Evolutionary conservation across 2,113 vertebrate species (phyloP).

Genomic region (Carassius gibelio): DNA sequence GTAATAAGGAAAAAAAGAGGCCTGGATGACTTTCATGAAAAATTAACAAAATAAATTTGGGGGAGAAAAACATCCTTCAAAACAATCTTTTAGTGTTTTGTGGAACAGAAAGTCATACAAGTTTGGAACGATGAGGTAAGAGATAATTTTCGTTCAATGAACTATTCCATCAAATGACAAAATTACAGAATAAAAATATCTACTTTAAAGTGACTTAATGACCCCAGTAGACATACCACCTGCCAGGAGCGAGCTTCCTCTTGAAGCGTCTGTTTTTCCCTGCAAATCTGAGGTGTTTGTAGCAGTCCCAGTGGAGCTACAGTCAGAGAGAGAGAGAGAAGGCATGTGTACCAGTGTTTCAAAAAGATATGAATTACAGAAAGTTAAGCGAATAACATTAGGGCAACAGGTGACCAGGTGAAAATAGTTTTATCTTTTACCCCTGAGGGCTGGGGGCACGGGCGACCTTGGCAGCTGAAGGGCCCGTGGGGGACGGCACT

Average conservation of each 20-base stretch:
- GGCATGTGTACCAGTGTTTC: neutral
- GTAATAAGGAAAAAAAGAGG: neutral
- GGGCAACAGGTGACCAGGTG: neutral
- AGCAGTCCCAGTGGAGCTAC: slow-evolving; percentile 17
- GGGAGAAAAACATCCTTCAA: neutral
- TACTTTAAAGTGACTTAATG: neutral
- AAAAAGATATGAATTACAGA: neutral
- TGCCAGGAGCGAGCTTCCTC: neutral
- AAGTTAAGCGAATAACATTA: neutral
- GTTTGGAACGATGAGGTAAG: neutral
- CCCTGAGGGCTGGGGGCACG: slow-evolving; percentile 83
- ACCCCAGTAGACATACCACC: slow-evolving; percentile 48
- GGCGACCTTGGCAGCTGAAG: slow-evolving; percentile 76
- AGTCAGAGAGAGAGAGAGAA: neutral
- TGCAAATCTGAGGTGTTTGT: slow-evolving; percentile 36
- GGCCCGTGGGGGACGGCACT: slow-evolving; percentile 82
- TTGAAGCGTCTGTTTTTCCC: slow-evolving; percentile 25
- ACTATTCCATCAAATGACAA: neutral
- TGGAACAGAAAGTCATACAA: neutral
- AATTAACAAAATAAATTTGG: too few relatives aligned
- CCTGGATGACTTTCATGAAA: too few relatives aligned
- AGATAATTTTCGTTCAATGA: neutral
- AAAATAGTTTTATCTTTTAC: slow-evolving; percentile 62
- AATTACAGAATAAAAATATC: neutral
- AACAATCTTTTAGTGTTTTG: neutral